Evolutionary conservation across 1,140 invertebrate species (phyloP).

Genomic region (Temnothorax longispinosus): DNA sequence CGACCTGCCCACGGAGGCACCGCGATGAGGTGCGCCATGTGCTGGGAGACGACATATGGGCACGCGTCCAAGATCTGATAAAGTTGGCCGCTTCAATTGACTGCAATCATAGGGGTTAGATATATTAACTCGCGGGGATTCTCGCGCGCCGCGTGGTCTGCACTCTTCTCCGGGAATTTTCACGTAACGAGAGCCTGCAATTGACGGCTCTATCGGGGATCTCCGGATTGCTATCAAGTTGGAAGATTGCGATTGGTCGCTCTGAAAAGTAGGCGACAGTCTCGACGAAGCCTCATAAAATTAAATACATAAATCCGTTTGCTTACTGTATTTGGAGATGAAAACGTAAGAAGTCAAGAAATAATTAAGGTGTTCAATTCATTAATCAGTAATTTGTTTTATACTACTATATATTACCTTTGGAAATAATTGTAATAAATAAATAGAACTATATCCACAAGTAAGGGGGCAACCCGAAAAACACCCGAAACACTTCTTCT

Average conservation of each 20-base stretch:
- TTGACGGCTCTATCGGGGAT: constrained; percentile 80
- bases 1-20: constrained; percentile 48
- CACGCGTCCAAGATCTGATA: constrained; percentile 83
- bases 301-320: not conserved
- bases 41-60: constrained; percentile 82
- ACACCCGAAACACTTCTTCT: not conserved
- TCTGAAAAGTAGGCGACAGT: not conserved
- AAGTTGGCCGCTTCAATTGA: constrained; percentile 79
- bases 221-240: constrained; percentile 25
- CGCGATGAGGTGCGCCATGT: constrained; percentile 68
- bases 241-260: not conserved
- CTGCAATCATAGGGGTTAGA: constrained; percentile 80
- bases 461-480: not conserved
- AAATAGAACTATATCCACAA: not conserved
- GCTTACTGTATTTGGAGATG: not conserved
- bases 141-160: not conserved
- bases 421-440: not conserved
- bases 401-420: not conserved
- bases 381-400: not conserved
- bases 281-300: not conserved
- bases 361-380: not conserved
- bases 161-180: constrained; percentile 65
- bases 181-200: constrained; percentile 78
- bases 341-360: not conserved
- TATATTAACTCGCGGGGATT: constrained; percentile 74